Percentiles rank a stretch among this genome's conserved stretches.
These are phyloP conservation scores for Ranitomeya variabilis DNA, from an alignment of 2,113 vertebrate species.

Conservation along the genomic window DNA sequence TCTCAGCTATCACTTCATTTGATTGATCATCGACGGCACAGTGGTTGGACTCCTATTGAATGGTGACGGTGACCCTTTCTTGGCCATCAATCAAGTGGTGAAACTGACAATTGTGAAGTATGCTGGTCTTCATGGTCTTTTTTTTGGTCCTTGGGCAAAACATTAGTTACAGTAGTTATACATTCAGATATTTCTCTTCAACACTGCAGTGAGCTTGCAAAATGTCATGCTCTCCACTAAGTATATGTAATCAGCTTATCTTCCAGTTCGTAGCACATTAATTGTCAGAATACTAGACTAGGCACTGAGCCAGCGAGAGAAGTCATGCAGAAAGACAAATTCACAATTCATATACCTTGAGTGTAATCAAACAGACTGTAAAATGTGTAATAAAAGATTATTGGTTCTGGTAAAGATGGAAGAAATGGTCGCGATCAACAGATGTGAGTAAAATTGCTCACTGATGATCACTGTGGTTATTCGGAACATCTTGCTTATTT, in stretches of 20 bases:
- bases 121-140: not conserved
- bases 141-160: not conserved
- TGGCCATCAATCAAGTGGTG: not conserved
- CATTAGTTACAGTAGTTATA: not conserved
- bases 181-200: not conserved
- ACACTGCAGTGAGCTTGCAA: not conserved
- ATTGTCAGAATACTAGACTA: not conserved
- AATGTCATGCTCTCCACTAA: not conserved
- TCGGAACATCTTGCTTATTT: not conserved
- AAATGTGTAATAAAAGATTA: not conserved
- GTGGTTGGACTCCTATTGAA: too few species aligned
- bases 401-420: not conserved
- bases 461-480: not conserved
- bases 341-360: slow-evolving; percentile 12
- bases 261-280: not conserved
- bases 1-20: too few species aligned
- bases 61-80: too few species aligned
- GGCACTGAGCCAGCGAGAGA: not conserved
- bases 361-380: not conserved
- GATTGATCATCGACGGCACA: too few species aligned
- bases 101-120: not conserved
- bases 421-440: not conserved
- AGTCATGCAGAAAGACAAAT: not conserved
- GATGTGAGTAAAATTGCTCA: not conserved
- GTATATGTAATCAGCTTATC: slow-evolving; percentile 7